Conservation (phyloP, 2,888 invertebrate species). For the Apotomis betuletana region DNA sequence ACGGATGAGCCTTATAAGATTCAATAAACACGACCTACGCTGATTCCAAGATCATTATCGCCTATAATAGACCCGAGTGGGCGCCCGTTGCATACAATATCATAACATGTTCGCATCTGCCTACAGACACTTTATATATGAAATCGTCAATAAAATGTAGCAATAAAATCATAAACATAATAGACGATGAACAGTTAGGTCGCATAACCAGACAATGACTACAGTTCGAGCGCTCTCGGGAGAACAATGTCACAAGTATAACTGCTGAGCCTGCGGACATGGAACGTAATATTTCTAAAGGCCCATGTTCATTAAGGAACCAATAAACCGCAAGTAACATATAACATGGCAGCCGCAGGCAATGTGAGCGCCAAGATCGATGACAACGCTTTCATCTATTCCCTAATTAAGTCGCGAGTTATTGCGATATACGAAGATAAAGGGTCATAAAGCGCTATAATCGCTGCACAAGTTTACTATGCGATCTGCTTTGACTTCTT, state of each 20-base stretch:
- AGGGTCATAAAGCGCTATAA: conserved; percentile 53
- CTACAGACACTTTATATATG: conserved; percentile 26
- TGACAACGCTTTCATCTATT: conserved; percentile 62
- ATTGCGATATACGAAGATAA: conserved; percentile 55
- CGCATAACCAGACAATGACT: conserved; percentile 68
- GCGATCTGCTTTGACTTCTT: conserved; percentile 18
- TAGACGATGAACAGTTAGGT: conserved; percentile 70
- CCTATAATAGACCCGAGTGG: conserved; percentile 60
- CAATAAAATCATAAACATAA: conserved; percentile 62
- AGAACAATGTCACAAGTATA: conserved; percentile 8
- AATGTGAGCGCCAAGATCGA: conserved; percentile 61
- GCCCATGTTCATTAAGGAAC: conserved; percentile 63
- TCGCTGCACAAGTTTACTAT: conserved; percentile 36
- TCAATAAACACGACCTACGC: conserved; percentile 78
- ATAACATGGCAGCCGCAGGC: conserved; percentile 55
- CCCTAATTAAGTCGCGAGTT: conserved; percentile 68
- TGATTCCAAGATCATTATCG: conserved; percentile 77
- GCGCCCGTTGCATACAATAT: conserved; percentile 73
- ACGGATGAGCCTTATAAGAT: conserved; percentile 55
- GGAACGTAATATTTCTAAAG: background rate
- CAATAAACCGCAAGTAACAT: conserved; percentile 64
- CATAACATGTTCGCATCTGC: conserved; percentile 55
- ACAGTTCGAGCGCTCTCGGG: conserved; percentile 45
- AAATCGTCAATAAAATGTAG: conserved; percentile 52
- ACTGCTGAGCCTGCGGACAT: background rate